Percentiles rank a stretch among this genome's conserved stretches.
Evolutionary conservation across 1,140 invertebrate species (phyloP).

Genomic region (Drosophila ohnishii): DNA sequence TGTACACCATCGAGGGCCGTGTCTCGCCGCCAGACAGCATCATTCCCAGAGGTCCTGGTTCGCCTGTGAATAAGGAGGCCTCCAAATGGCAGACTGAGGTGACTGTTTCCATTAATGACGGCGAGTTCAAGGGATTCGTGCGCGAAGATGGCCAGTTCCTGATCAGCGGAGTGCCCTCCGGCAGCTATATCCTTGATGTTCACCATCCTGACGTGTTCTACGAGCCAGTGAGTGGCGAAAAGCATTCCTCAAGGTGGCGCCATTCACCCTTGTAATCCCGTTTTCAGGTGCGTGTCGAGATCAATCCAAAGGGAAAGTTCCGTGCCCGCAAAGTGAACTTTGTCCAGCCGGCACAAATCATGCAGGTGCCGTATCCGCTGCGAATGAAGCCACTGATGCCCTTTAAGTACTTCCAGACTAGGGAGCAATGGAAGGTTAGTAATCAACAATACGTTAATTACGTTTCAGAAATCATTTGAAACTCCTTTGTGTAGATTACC

Average conservation of each 20-base stretch:
- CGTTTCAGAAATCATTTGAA: neutral
- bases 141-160: slow-evolving; percentile 96
- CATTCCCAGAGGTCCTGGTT: slow-evolving; percentile 17
- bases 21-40: slow-evolving; percentile 88
- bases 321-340: slow-evolving; percentile 97
- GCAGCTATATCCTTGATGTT: slow-evolving; percentile 97
- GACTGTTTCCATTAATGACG: slow-evolving; percentile 93
- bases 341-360: slow-evolving; percentile 94
- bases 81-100: slow-evolving; percentile 90
- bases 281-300: slow-evolving; percentile 89
- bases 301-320: slow-evolving; percentile 98
- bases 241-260: neutral
- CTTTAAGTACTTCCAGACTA: slow-evolving; percentile 95
- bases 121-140: slow-evolving; percentile 93
- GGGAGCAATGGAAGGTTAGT: slow-evolving; percentile 94
- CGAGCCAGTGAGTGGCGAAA: slow-evolving; percentile 87
- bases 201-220: slow-evolving; percentile 95
- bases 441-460: no score
- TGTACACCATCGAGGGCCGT: slow-evolving; percentile 94
- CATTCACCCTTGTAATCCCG: neutral
- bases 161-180: slow-evolving; percentile 94
- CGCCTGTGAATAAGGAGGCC: slow-evolving; percentile 83
- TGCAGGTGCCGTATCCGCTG: slow-evolving; percentile 95
- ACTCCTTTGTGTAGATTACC: slow-evolving; percentile 85
- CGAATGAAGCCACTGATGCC: slow-evolving; percentile 92